Evolutionary conservation across 2,113 vertebrate species (phyloP).

Genomic region (Numenius arquata): DNA sequence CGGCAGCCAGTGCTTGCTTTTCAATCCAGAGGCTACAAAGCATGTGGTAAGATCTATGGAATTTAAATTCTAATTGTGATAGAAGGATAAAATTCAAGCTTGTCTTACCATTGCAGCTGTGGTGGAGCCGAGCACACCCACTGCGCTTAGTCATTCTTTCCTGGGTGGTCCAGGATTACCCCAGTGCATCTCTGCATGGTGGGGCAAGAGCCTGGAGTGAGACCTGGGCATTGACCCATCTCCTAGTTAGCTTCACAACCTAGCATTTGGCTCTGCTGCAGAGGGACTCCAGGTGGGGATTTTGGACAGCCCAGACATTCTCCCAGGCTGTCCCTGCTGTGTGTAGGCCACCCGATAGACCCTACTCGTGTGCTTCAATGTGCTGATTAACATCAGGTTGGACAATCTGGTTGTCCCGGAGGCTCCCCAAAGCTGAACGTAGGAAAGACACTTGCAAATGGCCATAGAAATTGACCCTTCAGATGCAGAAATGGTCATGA

Average conservation of each 20-base stretch:
- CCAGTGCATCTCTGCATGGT: accelerated
- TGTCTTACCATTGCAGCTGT: not conserved
- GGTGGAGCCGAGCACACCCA: not conserved
- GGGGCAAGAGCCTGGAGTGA: not conserved
- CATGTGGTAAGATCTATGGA: not conserved
- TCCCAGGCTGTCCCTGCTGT: accelerated
- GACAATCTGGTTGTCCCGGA: not conserved
- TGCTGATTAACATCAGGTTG: not conserved
- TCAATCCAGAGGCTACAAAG: not conserved
- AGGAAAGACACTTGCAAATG: not conserved
- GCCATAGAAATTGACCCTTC: not conserved
- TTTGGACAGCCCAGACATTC: not conserved
- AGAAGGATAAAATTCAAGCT: not conserved
- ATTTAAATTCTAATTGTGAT: not conserved
- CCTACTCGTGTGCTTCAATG: not conserved
- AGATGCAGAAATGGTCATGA: not conserved
- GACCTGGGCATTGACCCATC: not conserved
- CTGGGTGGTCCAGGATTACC: not conserved
- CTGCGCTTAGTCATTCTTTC: accelerated
- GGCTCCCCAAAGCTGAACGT: not conserved
- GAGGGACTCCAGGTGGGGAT: not conserved
- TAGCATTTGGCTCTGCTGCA: not conserved
- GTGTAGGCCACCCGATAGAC: not conserved
- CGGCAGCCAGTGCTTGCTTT: not conserved
- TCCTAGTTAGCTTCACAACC: not conserved